Conservation (phyloP, 2,888 invertebrate genomes). For the Emmelina monodactyla region DNA sequence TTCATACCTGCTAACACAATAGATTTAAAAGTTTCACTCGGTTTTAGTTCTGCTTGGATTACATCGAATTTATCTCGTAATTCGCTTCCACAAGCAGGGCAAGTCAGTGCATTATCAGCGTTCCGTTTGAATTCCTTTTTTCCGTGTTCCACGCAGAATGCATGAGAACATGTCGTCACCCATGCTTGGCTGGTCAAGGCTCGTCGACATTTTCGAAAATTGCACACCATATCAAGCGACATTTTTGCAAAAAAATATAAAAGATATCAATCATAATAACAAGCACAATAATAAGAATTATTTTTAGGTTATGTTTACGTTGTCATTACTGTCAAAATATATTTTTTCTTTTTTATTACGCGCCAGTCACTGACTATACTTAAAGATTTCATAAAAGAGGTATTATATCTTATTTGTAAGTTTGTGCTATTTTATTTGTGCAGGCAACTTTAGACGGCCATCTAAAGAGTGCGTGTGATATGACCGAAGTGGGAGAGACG, state of each 20-base stretch:
- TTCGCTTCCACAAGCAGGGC: constrained; percentile 59
- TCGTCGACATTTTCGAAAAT: constrained; percentile 60
- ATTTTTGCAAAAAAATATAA: constrained; percentile 19
- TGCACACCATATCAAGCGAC: constrained; percentile 55
- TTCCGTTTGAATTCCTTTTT: constrained; percentile 55
- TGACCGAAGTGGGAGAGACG: constrained; percentile 92
- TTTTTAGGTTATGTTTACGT: constrained; percentile 12
- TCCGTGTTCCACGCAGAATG: constrained; percentile 63
- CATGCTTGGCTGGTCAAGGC: constrained; percentile 52
- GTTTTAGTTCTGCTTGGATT: constrained; percentile 58
- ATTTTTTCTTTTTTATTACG: too few species aligned
- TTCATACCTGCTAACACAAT: constrained; percentile 61
- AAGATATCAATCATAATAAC: constrained; percentile 3
- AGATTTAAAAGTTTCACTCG: constrained; percentile 59
- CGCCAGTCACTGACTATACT: too few species aligned
- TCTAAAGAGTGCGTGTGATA: constrained; percentile 79
- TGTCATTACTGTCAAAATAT: background rate
- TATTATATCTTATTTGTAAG: too few species aligned
- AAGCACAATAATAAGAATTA: background rate
- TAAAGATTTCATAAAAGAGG: too few species aligned
- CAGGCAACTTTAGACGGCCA: constrained; percentile 80
- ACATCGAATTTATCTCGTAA: constrained; percentile 60
- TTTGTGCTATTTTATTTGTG: constrained; percentile 21
- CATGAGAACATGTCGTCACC: constrained; percentile 64
- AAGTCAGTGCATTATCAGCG: constrained; percentile 46